Evolutionary conservation across 2,113 vertebrate genomes (phyloP), one percentile per base, ranked within the genome.

Genomic region (Deroptyus accipitrinus): DNA sequence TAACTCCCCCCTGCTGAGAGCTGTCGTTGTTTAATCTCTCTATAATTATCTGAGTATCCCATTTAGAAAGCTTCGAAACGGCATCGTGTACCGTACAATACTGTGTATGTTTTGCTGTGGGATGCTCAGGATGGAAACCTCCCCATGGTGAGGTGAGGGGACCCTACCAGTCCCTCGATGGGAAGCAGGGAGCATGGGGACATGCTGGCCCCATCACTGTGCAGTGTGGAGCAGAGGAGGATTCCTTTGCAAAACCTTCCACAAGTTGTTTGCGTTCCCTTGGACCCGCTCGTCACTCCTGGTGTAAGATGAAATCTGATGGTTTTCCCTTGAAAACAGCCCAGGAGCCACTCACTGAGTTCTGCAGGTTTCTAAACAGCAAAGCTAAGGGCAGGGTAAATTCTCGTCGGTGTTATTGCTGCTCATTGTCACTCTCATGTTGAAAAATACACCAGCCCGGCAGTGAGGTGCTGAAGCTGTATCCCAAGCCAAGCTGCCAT

Each of bases 61-160:
- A 8, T n/a, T 54, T 10, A 19, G 46, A 44, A 75, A n/a, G 27
- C 62, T 27, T 59, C 7, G 3, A 2, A 30, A n/a, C 3, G 12
- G 72, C 49, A 19, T 13, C 41, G 5, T 17, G 25, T 22, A 6
- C 37, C 1, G 1, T 6, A 10, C 1, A 10, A 16, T 35, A 35
- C 33, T 35, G 25, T 13, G 1, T 1, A 1, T 2, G 9, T 27
- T 31, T 7, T 37, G 1, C 27, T 6, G 13, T 7, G 7, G n/a
- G 69, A 54, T n/a, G 42, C 31, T 66, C 31, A 5, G 46, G 10
- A 2, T 1, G 7, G 78, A 18, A 46, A 25, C 22, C 13, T 41
- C 2, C 24, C 14, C 1, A 5, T 51, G 57, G 16, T 5, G 10
- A n/a, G 28, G 19, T 6, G 24, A 31, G 33, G 74, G 24, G 13